Evolutionary conservation across 23 tunicate species (phyloP).

Genomic region (Halocynthia roretzi): DNA sequence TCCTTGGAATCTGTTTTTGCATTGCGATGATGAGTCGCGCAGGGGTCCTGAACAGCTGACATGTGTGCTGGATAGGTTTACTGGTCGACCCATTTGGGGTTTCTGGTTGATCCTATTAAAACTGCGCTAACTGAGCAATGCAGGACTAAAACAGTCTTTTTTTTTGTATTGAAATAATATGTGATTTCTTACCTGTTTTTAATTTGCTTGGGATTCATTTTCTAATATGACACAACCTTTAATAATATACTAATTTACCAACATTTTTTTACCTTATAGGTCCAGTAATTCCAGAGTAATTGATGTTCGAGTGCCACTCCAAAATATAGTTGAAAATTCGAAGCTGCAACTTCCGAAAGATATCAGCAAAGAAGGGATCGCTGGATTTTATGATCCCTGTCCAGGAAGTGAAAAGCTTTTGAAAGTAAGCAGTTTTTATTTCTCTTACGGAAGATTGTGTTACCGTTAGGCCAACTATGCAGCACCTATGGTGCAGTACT

Average conservation of each 20-base stretch:
- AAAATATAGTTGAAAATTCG: conserved; percentile 81
- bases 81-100: too few species aligned
- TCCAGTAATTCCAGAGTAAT: conserved; percentile 10
- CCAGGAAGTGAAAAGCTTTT: conserved; percentile 72
- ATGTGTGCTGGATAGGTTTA: too few species aligned
- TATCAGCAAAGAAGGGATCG: conserved; percentile 75
- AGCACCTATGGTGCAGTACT: background rate
- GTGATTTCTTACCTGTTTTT: background rate
- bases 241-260: background rate
- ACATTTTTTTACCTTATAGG: background rate
- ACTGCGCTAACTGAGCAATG: too few species aligned
- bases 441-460: background rate
- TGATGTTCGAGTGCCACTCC: conserved; percentile 74
- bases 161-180: too few species aligned
- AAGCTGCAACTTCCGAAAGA: conserved; percentile 53
- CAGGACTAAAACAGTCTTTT: too few species aligned
- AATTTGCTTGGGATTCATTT: background rate
- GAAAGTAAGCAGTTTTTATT: conserved; percentile 38
- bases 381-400: conserved; percentile 93
- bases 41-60: too few species aligned
- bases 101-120: too few species aligned
- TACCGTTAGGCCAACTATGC: too few species aligned
- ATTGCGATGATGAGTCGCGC: too few species aligned
- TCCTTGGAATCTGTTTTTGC: too few species aligned
- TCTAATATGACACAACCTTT: background rate